Base-by-base conservation (phyloP, 2,797 vertebrate species). In the Spea hammondii region DNA sequence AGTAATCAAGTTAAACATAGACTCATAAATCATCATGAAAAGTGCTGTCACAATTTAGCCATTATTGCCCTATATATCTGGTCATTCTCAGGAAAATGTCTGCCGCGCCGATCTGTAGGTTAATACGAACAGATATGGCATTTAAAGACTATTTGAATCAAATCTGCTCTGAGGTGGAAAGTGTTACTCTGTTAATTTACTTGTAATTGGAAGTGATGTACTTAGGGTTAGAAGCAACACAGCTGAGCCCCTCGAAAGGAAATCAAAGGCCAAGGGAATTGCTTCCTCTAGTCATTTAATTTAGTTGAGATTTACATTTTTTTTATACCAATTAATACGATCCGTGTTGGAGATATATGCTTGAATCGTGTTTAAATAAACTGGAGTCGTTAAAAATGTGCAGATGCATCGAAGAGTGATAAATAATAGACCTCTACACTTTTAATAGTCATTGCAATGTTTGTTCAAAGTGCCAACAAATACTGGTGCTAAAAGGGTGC, bases 71-170 rank as follows among this genome's bases (percentile, higher is more conserved):
- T 94, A 95, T 95, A 94, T 96, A 95, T 91, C 94, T 92, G 93
- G 92, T 94, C 93, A 97, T 96, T 94, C 95, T 96, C 91, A 90
- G 94, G 92, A 96, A 98, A 97, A 97, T 97, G 96, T 97, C 96
- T 96, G 96, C 94, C 96, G 93, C 92, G 93, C 94, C 93, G 95
- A 97, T 97, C 96, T 94, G 93, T 96, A 97, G 97, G 97, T 99
- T 99, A 99, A 99, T 99, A 98, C 95, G 96, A 99, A 99, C 97
- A 99, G 96, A 99, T 99, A 98, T 99, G 97, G 98, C 97, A 99
- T 99, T 99, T 99, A 99, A 97, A 98, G 93, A 97, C 97, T 98
- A 98, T 99, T 99, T 99, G 96, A 95, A 99, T 99, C 96, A 99
- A 97, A 97, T 92, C 94, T 95, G 95, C 94, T 96, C 92, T 88